Evolutionary conservation across 2,797 vertebrate genomes (phyloP).

Genomic region (Dendrocincla fuliginosa): DNA sequence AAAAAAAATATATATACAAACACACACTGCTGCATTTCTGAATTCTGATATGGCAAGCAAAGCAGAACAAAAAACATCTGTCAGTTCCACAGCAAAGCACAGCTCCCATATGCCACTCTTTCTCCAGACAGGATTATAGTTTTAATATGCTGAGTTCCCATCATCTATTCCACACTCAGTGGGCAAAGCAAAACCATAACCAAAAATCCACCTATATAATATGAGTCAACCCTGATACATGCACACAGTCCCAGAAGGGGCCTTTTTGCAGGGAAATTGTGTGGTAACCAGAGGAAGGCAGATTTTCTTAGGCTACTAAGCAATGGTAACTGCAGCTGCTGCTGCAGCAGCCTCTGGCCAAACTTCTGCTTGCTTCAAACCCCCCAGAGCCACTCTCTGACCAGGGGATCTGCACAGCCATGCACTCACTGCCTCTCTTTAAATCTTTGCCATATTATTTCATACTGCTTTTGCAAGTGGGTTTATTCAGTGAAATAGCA

Average conservation of each 20-base stretch:
- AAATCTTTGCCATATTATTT: background rate
- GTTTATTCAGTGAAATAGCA: background rate
- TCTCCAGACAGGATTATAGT: constrained; percentile 30
- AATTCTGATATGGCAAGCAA: constrained; percentile 24
- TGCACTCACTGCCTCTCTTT: background rate
- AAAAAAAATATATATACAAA: background rate
- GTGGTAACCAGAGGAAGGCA: background rate
- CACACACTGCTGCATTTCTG: background rate
- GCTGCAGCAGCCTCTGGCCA: background rate
- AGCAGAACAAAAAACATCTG: constrained; percentile 49
- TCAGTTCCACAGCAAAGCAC: constrained; percentile 14
- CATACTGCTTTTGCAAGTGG: background rate
- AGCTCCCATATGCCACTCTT: constrained; percentile 25
- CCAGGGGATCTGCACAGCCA: background rate
- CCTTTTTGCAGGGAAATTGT: background rate
- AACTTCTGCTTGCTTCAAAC: background rate
- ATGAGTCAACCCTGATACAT: background rate
- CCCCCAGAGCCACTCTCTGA: background rate
- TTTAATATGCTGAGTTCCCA: constrained; percentile 4
- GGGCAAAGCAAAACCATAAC: background rate
- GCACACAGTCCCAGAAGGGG: background rate
- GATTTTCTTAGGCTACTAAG: background rate
- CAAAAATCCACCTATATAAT: background rate
- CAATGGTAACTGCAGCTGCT: background rate
- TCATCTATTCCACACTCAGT: background rate